Base-by-base conservation (phyloP, 2,113 vertebrate genomes). In the Argyrosomus japonicus region DNA sequence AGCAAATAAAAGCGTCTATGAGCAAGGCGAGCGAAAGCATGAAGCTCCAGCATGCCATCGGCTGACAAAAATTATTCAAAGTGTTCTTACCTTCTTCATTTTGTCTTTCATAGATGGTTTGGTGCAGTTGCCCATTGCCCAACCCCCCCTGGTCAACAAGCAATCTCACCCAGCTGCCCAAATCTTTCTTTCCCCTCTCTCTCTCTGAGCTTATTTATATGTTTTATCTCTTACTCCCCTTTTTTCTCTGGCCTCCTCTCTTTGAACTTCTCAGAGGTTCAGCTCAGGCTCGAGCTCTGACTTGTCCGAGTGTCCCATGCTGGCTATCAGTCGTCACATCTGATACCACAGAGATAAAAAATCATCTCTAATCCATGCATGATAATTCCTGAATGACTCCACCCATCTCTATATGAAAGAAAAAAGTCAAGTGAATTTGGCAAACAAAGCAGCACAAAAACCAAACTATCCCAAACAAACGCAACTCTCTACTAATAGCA, bases 111-210 rank as follows among this genome's bases (percentile, higher is more conserved):
- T 85, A 8, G 90, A 89, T 27, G 92, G 73, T 83, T 94, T 92
- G 76, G 93, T 94, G 86, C 93, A 94, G 92, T 95, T 96, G 14
- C 95, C 95, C 95, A 95, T 95, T 19, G 82, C 79, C 63, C 5
- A 48, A 69, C 57, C 70, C 72, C 62, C 54, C 36, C 50, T 48
- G 67, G 2, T 56, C 48, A 36, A 4, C 68, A 61, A 54, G 15
- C 40, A 14, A n/a, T 53, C 14, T 72, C 77, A 23, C 54, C 50
- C 29, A 15, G 61, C 77, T 43, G n/a, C 32, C 27, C 68, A 32
- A 40, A 21, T 36, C 2, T 18, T 9, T 43, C 69, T 45, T 45
- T 25, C 15, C 51, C 63, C 13, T 73, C 56, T 53, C 70, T 68
- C 45, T 74, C 61, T 68, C 15, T 45, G 5, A 47, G n/a, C 3